Evolutionary conservation across 2,797 vertebrate genomes (phyloP), one percentile per base, ranked within the genome.

Genomic region (Momotus momota): DNA sequence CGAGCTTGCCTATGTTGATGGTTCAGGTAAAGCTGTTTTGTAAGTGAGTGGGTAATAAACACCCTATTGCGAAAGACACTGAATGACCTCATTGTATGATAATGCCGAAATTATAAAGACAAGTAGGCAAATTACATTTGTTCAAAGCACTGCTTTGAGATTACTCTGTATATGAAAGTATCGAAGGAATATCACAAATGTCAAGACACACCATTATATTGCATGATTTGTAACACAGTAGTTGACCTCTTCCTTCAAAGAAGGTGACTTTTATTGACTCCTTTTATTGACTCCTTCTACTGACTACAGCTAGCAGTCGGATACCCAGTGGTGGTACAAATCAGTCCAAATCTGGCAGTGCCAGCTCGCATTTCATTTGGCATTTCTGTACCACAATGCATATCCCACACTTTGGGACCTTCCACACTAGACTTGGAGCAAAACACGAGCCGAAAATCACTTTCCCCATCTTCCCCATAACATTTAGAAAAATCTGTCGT

Each of bases 401-500:
- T 4, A 20, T 45, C 19, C 62, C 65, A 40, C 20, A 6, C 29
- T 31, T 57, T 0, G 5, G 27, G 55, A 92, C 79, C 17, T 90
- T 55, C 61, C 31, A 60, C 51, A 35, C 22, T 54, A 69, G 5
- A 12, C 33, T 31, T 81, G 46, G 23, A 58, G 73, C 49, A 90
- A 85, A 94, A 73, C 19, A 29, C 25, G 20, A 35, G 23, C 67
- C 82, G 83, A 90, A 95, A 95, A 94, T 64, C 46, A 46, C 27
- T 81, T 90, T 86, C 45, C 40, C 15, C 43, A 25, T 72, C 67
- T 72, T 77, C 10, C 31, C 41, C 15, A 27, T 51, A 83, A 62
- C 10, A 25, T 26, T 75, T 65, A 79, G 65, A 78, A 94, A 88
- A 69, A 49, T 25, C 43, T 7, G 10, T 52, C 67, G 41, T 81